phyloP scores from a whole-genome alignment of 2,888 invertebrate genomes.

The Caenorhabditis uteleia region DNA sequence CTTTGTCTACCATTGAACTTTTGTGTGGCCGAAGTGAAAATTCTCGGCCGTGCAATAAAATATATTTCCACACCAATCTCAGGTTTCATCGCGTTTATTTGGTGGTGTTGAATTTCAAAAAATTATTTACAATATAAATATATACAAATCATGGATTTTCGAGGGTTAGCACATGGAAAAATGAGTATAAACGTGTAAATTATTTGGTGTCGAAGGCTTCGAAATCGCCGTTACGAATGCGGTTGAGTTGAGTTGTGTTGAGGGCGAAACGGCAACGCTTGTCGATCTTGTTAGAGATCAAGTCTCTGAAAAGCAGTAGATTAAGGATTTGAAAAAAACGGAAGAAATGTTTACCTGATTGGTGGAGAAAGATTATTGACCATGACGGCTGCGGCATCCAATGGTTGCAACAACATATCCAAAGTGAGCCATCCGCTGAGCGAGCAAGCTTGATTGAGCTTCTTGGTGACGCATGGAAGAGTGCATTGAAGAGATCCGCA shows the following conservation, averaged over 20 bases:
- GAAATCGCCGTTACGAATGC: slow-evolving; percentile 46
- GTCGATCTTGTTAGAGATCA: slow-evolving; percentile 39
- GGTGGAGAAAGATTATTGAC: slow-evolving; percentile 27
- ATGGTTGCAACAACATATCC: slow-evolving; percentile 46
- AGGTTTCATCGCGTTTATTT: slow-evolving; percentile 2
- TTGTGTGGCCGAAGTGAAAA: too few relatives aligned
- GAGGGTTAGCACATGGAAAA: too few relatives aligned
- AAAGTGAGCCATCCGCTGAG: slow-evolving; percentile 46
- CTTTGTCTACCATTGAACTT: too few relatives aligned
- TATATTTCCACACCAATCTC: not conserved
- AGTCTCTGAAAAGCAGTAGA: slow-evolving; percentile 14
- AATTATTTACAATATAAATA: slow-evolving; percentile 4
- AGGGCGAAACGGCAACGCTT: slow-evolving; percentile 42
- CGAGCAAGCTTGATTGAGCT: slow-evolving; percentile 35
- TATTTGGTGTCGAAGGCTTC: slow-evolving; percentile 21
- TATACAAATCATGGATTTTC: slow-evolving; percentile 1
- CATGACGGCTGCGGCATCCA: slow-evolving; percentile 38
- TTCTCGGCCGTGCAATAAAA: too few relatives aligned
- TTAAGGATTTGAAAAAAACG: not conserved
- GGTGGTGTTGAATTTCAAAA: too few relatives aligned
- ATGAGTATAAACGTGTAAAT: too few relatives aligned
- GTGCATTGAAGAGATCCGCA: slow-evolving; percentile 44
- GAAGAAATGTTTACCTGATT: slow-evolving; percentile 8
- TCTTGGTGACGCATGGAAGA: slow-evolving; percentile 38
- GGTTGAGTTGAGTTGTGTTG: slow-evolving; percentile 26